These are phyloP conservation scores for Lochmaea crataegi DNA, from an alignment of 2,888 invertebrate genomes.

Conservation along the genomic window DNA sequence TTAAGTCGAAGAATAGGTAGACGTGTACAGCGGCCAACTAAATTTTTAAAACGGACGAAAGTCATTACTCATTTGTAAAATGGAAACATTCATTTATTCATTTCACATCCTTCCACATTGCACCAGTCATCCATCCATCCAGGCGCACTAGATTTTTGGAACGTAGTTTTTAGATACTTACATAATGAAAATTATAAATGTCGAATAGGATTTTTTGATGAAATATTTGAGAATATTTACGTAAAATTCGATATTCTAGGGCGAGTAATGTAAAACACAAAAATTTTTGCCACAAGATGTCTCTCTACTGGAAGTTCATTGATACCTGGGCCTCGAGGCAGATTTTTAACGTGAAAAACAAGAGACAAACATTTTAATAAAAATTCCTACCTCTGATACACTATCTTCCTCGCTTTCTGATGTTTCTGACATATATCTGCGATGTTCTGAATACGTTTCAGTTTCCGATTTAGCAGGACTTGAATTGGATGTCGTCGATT, in stretches of 20 bases:
- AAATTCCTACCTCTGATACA: constrained; percentile 88
- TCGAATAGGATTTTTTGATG: constrained; percentile 25
- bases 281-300: constrained; percentile 71
- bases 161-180: constrained; percentile 43
- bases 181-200: constrained; percentile 42
- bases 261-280: constrained; percentile 49
- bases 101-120: constrained; percentile 33
- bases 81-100: constrained; percentile 38
- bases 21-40: constrained; percentile 45
- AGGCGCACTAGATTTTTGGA: constrained; percentile 41
- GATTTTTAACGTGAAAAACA: constrained; percentile 54
- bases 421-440: constrained; percentile 92
- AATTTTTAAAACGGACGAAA: constrained; percentile 40
- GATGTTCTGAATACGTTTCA: constrained; percentile 87
- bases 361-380: constrained; percentile 53
- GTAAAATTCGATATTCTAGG: constrained; percentile 48
- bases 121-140: constrained; percentile 32
- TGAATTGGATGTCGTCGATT: constrained; percentile 78
- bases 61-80: constrained; percentile 39
- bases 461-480: constrained; percentile 87
- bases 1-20: constrained; percentile 43
- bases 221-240: constrained; percentile 37
- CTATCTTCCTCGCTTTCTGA: constrained; percentile 97
- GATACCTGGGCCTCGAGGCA: constrained; percentile 64
- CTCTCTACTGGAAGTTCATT: constrained; percentile 73